Conservation (phyloP, 2,797 vertebrate species). For the Micrastur ruficollis region DNA sequence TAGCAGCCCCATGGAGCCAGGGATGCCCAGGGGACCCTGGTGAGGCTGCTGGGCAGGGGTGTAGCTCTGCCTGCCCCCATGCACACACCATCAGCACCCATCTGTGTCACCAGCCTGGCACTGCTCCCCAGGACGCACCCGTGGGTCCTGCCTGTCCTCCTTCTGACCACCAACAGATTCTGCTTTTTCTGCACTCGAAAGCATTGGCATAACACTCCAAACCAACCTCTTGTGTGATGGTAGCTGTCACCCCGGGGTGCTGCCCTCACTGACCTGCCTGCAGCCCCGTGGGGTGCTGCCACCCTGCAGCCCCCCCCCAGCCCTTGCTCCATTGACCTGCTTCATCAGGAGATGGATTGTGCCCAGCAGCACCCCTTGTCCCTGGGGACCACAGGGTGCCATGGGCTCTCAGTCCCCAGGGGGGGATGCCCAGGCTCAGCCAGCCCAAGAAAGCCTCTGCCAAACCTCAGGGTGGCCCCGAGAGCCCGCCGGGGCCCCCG, state of each 20-base stretch:
- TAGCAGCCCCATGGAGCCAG: background rate
- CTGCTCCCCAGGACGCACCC: background rate
- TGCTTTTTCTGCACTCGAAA: background rate
- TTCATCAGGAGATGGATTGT: background rate
- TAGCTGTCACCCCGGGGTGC: fast-evolving
- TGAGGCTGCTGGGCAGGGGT: fast-evolving
- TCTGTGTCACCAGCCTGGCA: background rate
- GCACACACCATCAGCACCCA: background rate
- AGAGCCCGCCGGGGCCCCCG: background rate
- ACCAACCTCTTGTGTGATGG: background rate
- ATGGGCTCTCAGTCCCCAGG: fast-evolving
- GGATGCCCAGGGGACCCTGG: fast-evolving
- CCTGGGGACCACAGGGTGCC: background rate
- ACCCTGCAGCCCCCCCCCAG: background rate
- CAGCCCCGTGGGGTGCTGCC: background rate
- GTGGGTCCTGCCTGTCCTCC: background rate
- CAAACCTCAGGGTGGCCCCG: background rate
- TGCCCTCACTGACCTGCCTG: background rate
- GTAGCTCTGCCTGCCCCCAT: background rate
- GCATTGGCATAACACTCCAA: fast-evolving
- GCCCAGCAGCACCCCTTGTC: background rate
- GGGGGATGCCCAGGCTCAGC: fast-evolving
- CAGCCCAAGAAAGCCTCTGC: background rate
- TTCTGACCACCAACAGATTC: fast-evolving
- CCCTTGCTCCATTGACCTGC: background rate